Conservation (phyloP, 2,888 invertebrate species). For the Nomada lathburiana region DNA sequence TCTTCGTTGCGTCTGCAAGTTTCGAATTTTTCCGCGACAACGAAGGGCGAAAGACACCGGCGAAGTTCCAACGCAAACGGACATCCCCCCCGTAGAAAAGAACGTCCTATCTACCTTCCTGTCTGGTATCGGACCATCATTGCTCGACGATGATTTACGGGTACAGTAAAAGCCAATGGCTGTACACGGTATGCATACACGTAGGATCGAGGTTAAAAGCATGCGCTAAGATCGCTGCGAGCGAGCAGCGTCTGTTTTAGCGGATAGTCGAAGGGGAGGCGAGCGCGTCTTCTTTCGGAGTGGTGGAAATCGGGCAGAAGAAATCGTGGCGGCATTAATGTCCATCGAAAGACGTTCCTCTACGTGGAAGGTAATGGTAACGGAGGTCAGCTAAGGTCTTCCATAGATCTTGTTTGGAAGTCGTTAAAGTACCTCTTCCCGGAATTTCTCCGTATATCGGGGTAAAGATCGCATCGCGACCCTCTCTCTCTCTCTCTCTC, state of each 20-base stretch:
- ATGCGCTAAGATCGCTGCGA: constrained; percentile 18
- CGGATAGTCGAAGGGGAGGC: constrained; percentile 3
- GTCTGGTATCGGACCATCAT: too few species aligned
- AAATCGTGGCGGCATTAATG: constrained; percentile 50
- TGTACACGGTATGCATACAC: neutral
- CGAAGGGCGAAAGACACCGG: neutral
- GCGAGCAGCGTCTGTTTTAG: neutral
- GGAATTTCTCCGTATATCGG: constrained; percentile 82
- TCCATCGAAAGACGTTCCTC: constrained; percentile 59
- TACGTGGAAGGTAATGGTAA: constrained; percentile 75
- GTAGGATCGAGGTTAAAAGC: constrained; percentile 37
- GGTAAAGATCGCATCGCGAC: constrained; percentile 78
- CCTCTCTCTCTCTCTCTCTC: constrained; percentile 65
- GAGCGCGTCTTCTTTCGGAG: constrained; percentile 12
- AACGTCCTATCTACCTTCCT: neutral
- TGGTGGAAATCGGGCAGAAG: constrained; percentile 30
- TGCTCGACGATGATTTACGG: neutral
- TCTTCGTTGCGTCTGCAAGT: neutral
- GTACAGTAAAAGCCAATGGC: neutral
- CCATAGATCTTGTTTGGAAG: constrained; percentile 83
- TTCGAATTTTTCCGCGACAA: too few species aligned
- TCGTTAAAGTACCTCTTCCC: constrained; percentile 83
- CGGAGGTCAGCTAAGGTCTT: constrained; percentile 79
- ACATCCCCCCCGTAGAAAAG: neutral
- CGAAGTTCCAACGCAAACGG: neutral